phyloP scores from a whole-genome alignment of 2,888 invertebrate genomes.

The Teinopalpus imperialis region DNA sequence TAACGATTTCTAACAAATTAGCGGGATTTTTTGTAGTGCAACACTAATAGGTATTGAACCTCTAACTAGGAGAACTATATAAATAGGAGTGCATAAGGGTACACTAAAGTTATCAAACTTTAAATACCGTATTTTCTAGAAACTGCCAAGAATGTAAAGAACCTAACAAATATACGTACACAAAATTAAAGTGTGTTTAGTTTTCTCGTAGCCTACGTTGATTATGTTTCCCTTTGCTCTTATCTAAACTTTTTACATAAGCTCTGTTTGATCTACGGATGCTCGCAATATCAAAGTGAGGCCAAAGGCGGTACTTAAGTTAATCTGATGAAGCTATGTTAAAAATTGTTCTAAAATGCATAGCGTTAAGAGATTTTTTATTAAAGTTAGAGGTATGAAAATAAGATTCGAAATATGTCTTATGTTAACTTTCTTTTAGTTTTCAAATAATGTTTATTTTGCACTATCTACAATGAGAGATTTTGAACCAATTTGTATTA shows the following conservation, averaged over 20 bases:
- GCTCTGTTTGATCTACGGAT: slow-evolving; percentile 59
- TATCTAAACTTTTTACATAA: slow-evolving; percentile 22
- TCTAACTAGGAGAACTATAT: no score
- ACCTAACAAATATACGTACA: no score
- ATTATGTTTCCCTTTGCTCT: slow-evolving; percentile 20
- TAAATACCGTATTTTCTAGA: not conserved
- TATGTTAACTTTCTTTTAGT: no score
- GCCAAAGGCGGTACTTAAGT: slow-evolving; percentile 47
- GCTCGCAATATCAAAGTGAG: slow-evolving; percentile 63
- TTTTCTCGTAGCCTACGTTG: slow-evolving; percentile 14
- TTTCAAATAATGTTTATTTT: slow-evolving; percentile 15
- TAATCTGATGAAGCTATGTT: slow-evolving; percentile 63
- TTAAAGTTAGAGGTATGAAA: slow-evolving; percentile 3
- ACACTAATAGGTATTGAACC: no score
- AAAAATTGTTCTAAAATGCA: slow-evolving; percentile 24
- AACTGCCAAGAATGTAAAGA: slow-evolving; percentile 10
- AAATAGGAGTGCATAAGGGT: no score
- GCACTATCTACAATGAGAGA: not conserved
- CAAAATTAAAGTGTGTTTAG: no score
- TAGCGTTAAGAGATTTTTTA: slow-evolving; percentile 16
- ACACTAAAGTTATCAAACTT: no score
- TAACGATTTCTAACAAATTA: no score
- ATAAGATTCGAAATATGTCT: slow-evolving; percentile 6
- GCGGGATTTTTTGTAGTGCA: no score
- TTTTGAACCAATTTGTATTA: slow-evolving; percentile 1